Evolutionary conservation across 2,113 vertebrate genomes (phyloP).

Genomic region (Urocitellus parryii): DNA sequence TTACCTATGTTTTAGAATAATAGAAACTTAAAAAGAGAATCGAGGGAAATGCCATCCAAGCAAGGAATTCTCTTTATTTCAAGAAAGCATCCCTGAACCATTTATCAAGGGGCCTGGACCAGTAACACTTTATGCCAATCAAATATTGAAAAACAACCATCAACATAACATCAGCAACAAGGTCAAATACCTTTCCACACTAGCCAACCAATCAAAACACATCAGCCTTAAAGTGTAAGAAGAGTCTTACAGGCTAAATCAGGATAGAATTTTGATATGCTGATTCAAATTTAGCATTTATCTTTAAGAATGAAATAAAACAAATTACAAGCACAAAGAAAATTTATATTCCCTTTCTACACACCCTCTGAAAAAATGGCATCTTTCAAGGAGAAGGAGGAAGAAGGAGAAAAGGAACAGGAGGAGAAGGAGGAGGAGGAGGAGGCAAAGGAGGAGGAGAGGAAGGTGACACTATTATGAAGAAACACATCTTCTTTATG

Average conservation of each 20-base stretch:
- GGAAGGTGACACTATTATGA: not conserved
- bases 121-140: not conserved
- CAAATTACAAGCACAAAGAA: not conserved
- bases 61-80: not conserved
- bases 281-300: conserved; percentile 8
- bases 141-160: not conserved
- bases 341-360: not conserved
- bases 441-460: too few relatives aligned
- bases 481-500: not conserved
- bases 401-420: too few relatives aligned
- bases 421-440: too few relatives aligned
- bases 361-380: not conserved
- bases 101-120: not conserved
- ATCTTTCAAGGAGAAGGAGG: not conserved
- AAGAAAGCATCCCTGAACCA: not conserved
- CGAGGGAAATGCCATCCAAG: not conserved
- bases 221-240: not conserved
- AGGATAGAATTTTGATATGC: not conserved
- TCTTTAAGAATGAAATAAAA: conserved; percentile 29
- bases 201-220: not conserved
- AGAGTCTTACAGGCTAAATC: not conserved
- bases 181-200: not conserved
- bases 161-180: not conserved
- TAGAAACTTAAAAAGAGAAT: not conserved
- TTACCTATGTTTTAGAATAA: conserved; percentile 21